These are phyloP conservation scores for Pomatostomus ruficeps DNA, from an alignment of 2,113 vertebrate species.

Conservation along the genomic window DNA sequence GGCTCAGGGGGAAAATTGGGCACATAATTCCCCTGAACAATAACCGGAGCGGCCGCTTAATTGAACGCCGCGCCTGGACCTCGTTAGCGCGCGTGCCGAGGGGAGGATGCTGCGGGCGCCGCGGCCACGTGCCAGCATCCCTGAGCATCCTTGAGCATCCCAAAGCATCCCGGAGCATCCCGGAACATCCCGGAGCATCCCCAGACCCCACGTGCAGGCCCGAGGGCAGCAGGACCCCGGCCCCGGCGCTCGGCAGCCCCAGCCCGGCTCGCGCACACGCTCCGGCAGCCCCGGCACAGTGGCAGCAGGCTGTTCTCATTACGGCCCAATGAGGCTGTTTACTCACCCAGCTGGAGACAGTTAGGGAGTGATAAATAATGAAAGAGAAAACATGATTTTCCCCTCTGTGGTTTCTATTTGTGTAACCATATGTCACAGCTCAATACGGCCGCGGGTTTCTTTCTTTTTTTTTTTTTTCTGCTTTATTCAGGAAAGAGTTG, in stretches of 20 bases:
- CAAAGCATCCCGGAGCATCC: rapidly evolving
- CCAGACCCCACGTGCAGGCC: too few species aligned
- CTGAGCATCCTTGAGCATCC: neutral
- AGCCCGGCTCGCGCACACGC: neutral
- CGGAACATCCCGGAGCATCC: too few species aligned
- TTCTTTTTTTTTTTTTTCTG: too few species aligned
- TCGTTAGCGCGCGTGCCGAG: neutral
- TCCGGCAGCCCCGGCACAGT: conserved; percentile 70
- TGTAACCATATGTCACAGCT: conserved; percentile 80
- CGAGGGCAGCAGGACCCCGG: neutral
- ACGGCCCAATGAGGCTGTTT: conserved; percentile 89
- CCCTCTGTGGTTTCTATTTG: conserved; percentile 81
- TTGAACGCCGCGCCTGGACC: conserved; percentile 10
- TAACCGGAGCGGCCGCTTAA: conserved; percentile 41
- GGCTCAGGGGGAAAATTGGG: conserved; percentile 65
- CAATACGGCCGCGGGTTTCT: conserved; percentile 59
- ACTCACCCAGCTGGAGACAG: conserved; percentile 87
- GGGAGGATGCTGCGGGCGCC: conserved; percentile 33
- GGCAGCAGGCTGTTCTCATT: conserved; percentile 85
- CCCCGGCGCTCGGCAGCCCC: neutral
- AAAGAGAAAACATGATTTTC: conserved; percentile 85
- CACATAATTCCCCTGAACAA: conserved; percentile 62
- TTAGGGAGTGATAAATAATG: conserved; percentile 87
- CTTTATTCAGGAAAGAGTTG: conserved; percentile 73
- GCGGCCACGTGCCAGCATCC: neutral